Conservation (phyloP, 2,888 invertebrate genomes). For the Thecophora atra region DNA sequence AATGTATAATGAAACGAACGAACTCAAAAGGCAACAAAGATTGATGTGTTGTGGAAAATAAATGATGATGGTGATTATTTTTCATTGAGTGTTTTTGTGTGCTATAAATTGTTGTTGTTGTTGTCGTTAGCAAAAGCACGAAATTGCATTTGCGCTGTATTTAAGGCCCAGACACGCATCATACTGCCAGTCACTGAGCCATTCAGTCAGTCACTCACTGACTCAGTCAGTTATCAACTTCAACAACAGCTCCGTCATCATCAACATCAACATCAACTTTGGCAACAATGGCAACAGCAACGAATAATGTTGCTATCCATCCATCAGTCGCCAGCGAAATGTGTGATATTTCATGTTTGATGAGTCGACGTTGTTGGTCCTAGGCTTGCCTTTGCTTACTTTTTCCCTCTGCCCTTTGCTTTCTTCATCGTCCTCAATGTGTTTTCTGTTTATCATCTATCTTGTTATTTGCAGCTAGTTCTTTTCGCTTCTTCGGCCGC, state of each 20-base stretch:
- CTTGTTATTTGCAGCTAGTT: too few species aligned
- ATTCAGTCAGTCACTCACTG: constrained; percentile 9
- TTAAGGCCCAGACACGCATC: too few species aligned
- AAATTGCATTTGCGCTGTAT: constrained; percentile 39
- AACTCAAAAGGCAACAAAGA: constrained; percentile 53
- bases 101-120: constrained; percentile 4
- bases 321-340: constrained; percentile 45
- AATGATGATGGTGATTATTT: constrained; percentile 65
- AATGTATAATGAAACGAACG: constrained; percentile 33
- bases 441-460: too few species aligned
- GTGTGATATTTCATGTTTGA: constrained; percentile 43
- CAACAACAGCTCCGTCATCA: constrained; percentile 32
- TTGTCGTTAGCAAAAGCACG: constrained; percentile 28
- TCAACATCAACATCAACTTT: constrained; percentile 13
- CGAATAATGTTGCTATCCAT: constrained; percentile 6
- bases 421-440: too few species aligned
- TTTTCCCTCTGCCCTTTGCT: too few species aligned
- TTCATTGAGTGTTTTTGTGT: constrained; percentile 54
- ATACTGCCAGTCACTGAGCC: constrained; percentile 28
- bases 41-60: constrained; percentile 63
- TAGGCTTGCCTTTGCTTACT: too few species aligned
- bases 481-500: not conserved
- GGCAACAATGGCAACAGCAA: constrained; percentile 20
- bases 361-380: constrained; percentile 31
- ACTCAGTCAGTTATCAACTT: constrained; percentile 39